Evolutionary conservation across 1,140 invertebrate species (phyloP), one percentile per base, ranked within the genome.

Genomic region (Galleria mellonella): DNA sequence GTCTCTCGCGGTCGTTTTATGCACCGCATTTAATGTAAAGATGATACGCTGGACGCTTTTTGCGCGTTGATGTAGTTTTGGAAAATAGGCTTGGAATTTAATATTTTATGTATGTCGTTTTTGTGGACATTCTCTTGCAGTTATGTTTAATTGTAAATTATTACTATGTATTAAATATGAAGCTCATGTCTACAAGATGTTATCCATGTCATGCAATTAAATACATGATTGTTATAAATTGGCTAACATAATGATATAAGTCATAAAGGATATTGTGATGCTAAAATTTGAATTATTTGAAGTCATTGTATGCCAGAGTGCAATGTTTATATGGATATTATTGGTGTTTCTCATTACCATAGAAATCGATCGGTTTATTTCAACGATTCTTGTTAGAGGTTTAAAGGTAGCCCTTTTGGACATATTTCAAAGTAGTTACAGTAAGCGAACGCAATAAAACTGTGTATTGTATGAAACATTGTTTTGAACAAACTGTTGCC

Each of bases 61-160:
- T 74, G 78, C 66, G 79, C 74, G 79, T 81, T 81, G 46, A 66
- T 46, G 74, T 78, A 77, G 74, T 77, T 63, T 70, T 54, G 57
- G 55, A 73, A 59, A 6, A 69, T 79, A 79, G 65, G 73, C 77
- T 79, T 78, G 54, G 66, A 63, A 38, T 64, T 58, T 54, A 57
- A 65, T 71, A 69, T 72, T 67, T 78, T 77, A 58, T 72, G 65
- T 72, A 75, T 69, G 71, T 73, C 59, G 60, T 81, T 72, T 77
- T 47, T 70, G 73, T 83, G 66, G 59, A 74, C 56, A 52, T 74
- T 72, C 55, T 71, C 62, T 65, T 65, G 68, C 65, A 63, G 65
- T 72, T 77, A 67, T 71, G 62, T 81, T 76, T 64, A 62, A 65
- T 35, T 81, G 71, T 83, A 83, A 81, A 77, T 83, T 83, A 82